phyloP scores from a whole-genome alignment of 2,888 invertebrate genomes.

The Eupithecia dodoneata region DNA sequence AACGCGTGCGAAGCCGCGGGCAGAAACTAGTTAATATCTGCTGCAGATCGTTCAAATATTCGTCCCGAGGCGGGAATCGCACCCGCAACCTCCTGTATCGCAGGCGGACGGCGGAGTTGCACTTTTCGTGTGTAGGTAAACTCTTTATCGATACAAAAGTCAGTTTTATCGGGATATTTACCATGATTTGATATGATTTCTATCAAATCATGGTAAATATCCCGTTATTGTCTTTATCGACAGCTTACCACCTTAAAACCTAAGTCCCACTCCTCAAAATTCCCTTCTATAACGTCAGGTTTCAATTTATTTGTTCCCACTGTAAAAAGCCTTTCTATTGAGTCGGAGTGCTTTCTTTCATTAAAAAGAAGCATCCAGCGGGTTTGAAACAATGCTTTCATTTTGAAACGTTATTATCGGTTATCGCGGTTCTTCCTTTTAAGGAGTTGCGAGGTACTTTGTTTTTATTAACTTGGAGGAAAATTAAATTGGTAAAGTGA shows the following conservation, averaged over 20 bases:
- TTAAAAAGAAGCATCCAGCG: conserved; percentile 8
- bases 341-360: conserved; percentile 16
- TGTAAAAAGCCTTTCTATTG: conserved; percentile 6
- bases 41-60: too few relatives aligned
- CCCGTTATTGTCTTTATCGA: too few relatives aligned
- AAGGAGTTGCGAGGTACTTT: background rate
- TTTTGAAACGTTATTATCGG: conserved; percentile 8
- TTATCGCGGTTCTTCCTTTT: conserved; percentile 10
- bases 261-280: conserved; percentile 3
- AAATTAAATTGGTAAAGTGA: background rate
- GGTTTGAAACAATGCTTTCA: conserved; percentile 14
- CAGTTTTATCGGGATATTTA: too few relatives aligned
- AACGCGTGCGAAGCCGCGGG: too few relatives aligned
- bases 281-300: background rate
- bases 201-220: too few relatives aligned
- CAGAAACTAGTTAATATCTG: too few relatives aligned
- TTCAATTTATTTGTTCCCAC: conserved; percentile 4
- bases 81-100: too few relatives aligned
- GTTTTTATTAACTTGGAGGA: conserved; percentile 1
- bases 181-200: too few relatives aligned
- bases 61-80: too few relatives aligned
- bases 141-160: too few relatives aligned
- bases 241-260: background rate
- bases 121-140: too few relatives aligned
- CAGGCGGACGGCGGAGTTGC: too few relatives aligned